Evolutionary conservation across 2,888 invertebrate species (phyloP), one percentile per base, ranked within the genome.

Genomic region (Drosophila peninsularis): DNA sequence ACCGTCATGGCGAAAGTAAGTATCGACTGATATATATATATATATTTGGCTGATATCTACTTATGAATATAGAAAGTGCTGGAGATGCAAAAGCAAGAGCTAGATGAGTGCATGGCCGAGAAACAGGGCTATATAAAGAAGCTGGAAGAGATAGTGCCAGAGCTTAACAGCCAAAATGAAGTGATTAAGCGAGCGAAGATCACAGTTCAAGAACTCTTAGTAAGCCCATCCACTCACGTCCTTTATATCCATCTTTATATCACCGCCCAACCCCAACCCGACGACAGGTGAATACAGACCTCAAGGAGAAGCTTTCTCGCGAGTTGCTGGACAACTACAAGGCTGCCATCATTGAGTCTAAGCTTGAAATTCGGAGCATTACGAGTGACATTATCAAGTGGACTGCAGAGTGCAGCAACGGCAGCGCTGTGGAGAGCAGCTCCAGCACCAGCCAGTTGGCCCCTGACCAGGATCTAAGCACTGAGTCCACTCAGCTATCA

Each of bases 241-340:
- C 27, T 7, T 1, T 30, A 30, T 13, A 19, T 3, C 32, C 13
- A 27, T 3, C 44, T 1, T 1, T 5, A n/a, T 9, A 9, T 21
- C 6, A 1, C 17, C 17, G 11, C 5, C 10, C 30, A 9, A 10
- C 10, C 14, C 34, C 10, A 7, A 24, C 5, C 13, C 34, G 13
- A 5, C 13, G 1, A 5, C 11, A 54, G 54, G 13, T 44, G 0
- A 17, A 1, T 0, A 24, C 56, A 0, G 56, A 27, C n/a, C 11
- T 27, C 3, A 56, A 56, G 13, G 56, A 36, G 17, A 24, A 14
- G 1, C 9, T 45, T 2, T 36, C 56, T 0, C 45, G 36, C 1
- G 7, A 45, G 14, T 4, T 56, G 34, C 13, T 56, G 14, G 17
- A 13, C 17, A 45, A 45, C 5, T 56, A 56, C 17, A 36, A 27